phyloP scores from a whole-genome alignment of 2,888 invertebrate genomes.

The Pantelozetes paolii region DNA sequence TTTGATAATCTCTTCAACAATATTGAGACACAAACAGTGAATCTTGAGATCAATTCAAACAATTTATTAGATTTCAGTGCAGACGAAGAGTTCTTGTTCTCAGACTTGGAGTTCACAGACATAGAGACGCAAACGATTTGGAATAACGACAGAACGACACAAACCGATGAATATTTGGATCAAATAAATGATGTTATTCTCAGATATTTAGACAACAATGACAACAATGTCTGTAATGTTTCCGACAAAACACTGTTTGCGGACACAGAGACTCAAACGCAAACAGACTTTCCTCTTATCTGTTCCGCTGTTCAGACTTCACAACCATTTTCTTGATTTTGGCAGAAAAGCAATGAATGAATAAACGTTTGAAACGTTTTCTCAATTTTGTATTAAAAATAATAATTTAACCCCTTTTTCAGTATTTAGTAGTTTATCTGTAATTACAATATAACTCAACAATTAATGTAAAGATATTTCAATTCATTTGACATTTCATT shows the following conservation, averaged over 20 bases:
- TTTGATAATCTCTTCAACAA: slow-evolving; percentile 16
- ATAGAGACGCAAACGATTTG: slow-evolving; percentile 48
- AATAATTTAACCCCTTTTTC: too few relatives aligned
- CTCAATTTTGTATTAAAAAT: too few relatives aligned
- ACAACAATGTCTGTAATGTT: background rate
- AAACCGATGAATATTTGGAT: slow-evolving; percentile 40
- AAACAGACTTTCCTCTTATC: slow-evolving; percentile 22
- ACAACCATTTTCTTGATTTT: background rate
- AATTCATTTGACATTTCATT: too few relatives aligned
- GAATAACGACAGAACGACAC: slow-evolving; percentile 45
- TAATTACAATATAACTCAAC: too few relatives aligned
- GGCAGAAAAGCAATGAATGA: too few relatives aligned
- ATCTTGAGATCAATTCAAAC: slow-evolving; percentile 10
- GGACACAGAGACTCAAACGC: slow-evolving; percentile 21
- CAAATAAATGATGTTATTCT: slow-evolving; percentile 10
- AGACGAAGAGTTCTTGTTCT: slow-evolving; percentile 44
- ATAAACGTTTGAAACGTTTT: too few relatives aligned
- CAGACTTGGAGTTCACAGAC: slow-evolving; percentile 47
- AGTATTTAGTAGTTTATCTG: too few relatives aligned
- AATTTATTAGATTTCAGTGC: slow-evolving; percentile 25
- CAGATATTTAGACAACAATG: background rate
- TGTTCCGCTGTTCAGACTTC: background rate
- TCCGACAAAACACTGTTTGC: background rate
- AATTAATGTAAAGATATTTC: too few relatives aligned
- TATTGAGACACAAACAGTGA: slow-evolving; percentile 41